Conservation (phyloP, 2,113 vertebrate genomes). For the Muscicapa adusta region DNA sequence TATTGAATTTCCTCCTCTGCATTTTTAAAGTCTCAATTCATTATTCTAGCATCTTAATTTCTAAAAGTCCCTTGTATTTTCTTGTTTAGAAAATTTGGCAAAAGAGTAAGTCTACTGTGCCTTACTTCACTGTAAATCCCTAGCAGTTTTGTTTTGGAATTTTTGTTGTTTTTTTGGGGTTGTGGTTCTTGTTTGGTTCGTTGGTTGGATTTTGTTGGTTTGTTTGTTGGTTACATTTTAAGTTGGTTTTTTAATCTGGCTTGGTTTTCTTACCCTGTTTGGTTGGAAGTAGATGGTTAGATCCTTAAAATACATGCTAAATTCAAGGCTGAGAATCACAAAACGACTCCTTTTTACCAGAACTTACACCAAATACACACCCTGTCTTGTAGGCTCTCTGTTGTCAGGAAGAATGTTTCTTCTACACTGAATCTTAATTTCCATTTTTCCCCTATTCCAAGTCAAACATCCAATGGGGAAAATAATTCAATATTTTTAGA, state of each 20-base stretch:
- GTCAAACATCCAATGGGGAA: fast-evolving
- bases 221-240: background rate
- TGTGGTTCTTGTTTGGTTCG: background rate
- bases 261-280: background rate
- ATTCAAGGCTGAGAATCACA: background rate
- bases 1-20: background rate
- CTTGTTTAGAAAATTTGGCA: background rate
- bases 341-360: background rate
- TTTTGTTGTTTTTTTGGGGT: background rate
- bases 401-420: background rate
- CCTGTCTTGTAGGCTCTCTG: background rate
- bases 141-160: background rate
- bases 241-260: background rate
- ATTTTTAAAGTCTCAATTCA: constrained; percentile 16
- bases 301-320: background rate
- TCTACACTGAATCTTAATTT: background rate
- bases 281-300: background rate
- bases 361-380: background rate
- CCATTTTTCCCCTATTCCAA: background rate
- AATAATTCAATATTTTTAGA: background rate
- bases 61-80: background rate
- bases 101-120: background rate
- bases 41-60: constrained; percentile 33
- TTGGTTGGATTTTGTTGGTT: background rate
- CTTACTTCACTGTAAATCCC: background rate